Evolutionary conservation across 2,888 invertebrate species (phyloP).

Genomic region (Leptinotarsa tumamoca): DNA sequence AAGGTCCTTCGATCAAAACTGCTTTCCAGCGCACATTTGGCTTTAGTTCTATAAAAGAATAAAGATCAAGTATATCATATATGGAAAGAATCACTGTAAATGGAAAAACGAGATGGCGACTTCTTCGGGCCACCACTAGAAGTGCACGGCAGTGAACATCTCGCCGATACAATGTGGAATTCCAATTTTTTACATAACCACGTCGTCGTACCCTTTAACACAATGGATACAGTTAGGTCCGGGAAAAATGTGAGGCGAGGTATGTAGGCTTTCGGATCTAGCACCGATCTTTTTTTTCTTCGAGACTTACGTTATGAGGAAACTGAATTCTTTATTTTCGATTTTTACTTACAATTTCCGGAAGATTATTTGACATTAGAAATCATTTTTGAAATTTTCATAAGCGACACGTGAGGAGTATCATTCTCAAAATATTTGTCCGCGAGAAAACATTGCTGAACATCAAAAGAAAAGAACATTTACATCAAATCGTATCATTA

Average conservation of each 20-base stretch:
- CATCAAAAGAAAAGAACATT: no score
- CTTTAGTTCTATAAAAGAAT: slow-evolving; percentile 67
- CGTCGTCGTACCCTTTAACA: slow-evolving; percentile 42
- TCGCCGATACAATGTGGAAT: slow-evolving; percentile 49
- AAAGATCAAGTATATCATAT: slow-evolving; percentile 69
- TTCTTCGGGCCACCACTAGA: slow-evolving; percentile 25
- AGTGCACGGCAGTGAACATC: slow-evolving; percentile 45
- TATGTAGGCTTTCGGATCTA: background rate
- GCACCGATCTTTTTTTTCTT: background rate
- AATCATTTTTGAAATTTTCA: no score
- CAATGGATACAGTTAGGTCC: slow-evolving; percentile 43
- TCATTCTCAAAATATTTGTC: no score
- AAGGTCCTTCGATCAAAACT: slow-evolving; percentile 64
- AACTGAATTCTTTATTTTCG: background rate
- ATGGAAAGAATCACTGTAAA: slow-evolving; percentile 68
- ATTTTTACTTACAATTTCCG: no score
- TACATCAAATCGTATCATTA: no score
- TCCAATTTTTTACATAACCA: slow-evolving; percentile 53
- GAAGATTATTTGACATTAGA: no score
- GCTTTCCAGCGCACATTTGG: slow-evolving; percentile 64
- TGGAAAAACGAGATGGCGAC: slow-evolving; percentile 63
- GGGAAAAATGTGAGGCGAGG: slow-evolving; percentile 4
- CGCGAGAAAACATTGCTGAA: no score
- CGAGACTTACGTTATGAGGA: background rate
- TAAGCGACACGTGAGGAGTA: no score